Base-by-base conservation (phyloP, 2,888 invertebrate genomes). In the Pristionchus entomophagus region DNA sequence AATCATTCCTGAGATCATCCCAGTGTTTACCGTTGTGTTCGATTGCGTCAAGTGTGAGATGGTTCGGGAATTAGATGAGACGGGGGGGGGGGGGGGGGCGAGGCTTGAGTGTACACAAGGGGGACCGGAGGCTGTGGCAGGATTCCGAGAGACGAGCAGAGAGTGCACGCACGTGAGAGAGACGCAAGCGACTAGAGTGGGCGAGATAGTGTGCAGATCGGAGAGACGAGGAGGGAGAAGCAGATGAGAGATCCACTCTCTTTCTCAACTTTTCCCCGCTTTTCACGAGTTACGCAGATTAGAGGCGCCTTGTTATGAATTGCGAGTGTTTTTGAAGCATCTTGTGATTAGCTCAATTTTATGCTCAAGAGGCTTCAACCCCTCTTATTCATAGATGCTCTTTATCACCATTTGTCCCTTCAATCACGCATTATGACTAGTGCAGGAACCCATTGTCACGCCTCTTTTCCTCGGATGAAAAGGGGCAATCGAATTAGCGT, bases 221-320 rank as follows among this genome's bases (percentile, higher is more conserved):
- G 6, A 56, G 56, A 82, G 56, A 82, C 26, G 32, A n/a, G n/a
- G 53, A 6, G 51, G 45, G 81, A 56, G 82, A 56, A 17, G 22
- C 32, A 56, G 82, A 32, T 19, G 38, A 35, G 82, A 59, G 35
- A 41, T 56, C 56, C 26, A 81, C 59, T 29, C 56, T 81, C 56
- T 77, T 12, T 49, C 77, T 77, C 77, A 45, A 41, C 77, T 78
- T 49, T 41, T 49, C 78, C 56, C 82, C 22, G 6, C 82, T 22
- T 38, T 82, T 56, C 82, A 78, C 78, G 49, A 78, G 78, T 78
- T 78, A 78, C 49, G 78, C 45, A 78, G 78, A 78, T 49, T 78
- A 49, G 49, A 78, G n/a, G 49, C 35, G 45, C 45, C 49, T 41
- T 78, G 49, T 78, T 78, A 29, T 78, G 69, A 69, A 69, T 69